Base-by-base conservation (phyloP, 2,113 vertebrate genomes). In the Microcebus ravelobensis region DNA sequence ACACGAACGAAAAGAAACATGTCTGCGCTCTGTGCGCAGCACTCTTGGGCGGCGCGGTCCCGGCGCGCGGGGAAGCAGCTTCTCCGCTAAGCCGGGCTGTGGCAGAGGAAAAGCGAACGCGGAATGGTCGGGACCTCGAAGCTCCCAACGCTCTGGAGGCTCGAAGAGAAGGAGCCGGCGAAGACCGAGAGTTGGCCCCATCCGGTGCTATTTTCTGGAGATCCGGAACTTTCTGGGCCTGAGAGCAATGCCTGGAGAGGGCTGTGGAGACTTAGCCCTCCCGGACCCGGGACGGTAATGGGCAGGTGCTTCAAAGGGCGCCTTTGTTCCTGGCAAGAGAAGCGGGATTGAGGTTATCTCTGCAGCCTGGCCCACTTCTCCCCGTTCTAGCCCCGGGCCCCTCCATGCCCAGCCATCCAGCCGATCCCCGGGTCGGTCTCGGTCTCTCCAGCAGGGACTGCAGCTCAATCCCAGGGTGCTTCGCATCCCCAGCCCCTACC, bases 321-420 rank as follows among this genome's bases (percentile, higher is more conserved):
- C 63, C 93, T 98, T 98, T 98, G 97, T 98, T 98, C 96, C 89
- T 20, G 59, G 59, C 91, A 12, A 95, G 76, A 84, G 93, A 65
- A 77, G 63, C 23, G 68, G 67, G 65, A 79, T 73, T 27, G 74
- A 94, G 92, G 96, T 92, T 94, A 90, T 81, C 96, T 95, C 90
- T 1, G 57, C 36, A 42, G 71, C 80, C 4, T 1, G 20, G 55
- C 77, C 20, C 2, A 36, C 93, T 70, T 91, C 31, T 76, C 61
- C 50, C 6, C 57, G 29, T 83, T 4, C 21, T 95, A 86, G 95
- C 95, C 96, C 77, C 57, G 50, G 94, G 88, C 88, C n/a, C 42
- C 85, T 71, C 91, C 4, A 42, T 42, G 68, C 73, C 48, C 18
- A 2, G 20, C 74, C 79, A 6, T 73, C 36, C 50, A 3, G 50